Percentiles rank a stretch among this genome's conserved stretches.
Conservation (phyloP, 1,140 invertebrate genomes). For the Bathynomus jamesi region DNA sequence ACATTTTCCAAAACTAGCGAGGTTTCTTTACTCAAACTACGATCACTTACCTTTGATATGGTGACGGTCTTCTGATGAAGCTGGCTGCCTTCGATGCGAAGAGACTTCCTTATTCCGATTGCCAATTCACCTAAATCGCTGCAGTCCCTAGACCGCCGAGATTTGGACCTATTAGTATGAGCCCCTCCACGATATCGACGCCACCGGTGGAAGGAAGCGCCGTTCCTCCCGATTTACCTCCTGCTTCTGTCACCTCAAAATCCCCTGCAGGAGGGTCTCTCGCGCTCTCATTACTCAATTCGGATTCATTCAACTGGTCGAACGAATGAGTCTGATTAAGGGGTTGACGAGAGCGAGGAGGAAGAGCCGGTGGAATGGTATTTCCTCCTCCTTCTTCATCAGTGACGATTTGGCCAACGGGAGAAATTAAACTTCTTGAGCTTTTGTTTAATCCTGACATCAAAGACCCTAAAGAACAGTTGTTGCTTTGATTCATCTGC, state of each 20-base stretch:
- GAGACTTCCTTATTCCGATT: constrained; percentile 25
- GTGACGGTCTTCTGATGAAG: constrained; percentile 44
- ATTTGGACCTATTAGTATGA: constrained; percentile 11
- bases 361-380: not conserved
- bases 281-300: not conserved
- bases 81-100: constrained; percentile 37
- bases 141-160: constrained; percentile 21
- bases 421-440: not conserved
- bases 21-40: no score
- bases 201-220: not conserved
- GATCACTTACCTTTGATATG: constrained; percentile 44
- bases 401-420: not conserved
- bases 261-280: no score
- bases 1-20: no score
- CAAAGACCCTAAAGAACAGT: not conserved
- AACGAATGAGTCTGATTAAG: constrained; percentile 8
- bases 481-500: constrained; percentile 12
- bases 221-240: constrained; percentile 3
- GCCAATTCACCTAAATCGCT: constrained; percentile 26
- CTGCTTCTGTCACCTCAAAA: no score
- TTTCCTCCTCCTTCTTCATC: not conserved
- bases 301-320: not conserved
- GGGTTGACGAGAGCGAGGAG: constrained; percentile 6
- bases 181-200: constrained; percentile 3
- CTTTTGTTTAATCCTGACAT: not conserved